Evolutionary conservation across 2,888 invertebrate species (phyloP), one percentile per base, ranked within the genome.

Genomic region (Sabatieria punctata): DNA sequence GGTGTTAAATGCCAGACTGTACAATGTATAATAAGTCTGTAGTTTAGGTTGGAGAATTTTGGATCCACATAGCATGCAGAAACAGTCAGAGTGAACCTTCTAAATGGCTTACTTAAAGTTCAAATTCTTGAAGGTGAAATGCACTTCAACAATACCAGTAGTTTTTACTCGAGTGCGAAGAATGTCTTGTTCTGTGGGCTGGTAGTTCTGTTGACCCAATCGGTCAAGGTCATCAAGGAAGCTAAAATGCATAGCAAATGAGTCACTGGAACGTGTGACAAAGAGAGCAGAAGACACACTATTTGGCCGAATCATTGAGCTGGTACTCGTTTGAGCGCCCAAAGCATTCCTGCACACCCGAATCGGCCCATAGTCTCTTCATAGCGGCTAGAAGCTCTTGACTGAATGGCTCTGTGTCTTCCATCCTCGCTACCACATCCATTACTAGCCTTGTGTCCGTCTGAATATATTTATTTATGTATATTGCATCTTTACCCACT

Each of bases 81-180:
- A n/a, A n/a, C n/a, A n/a, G n/a, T n/a, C n/a, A n/a, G n/a, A n/a
- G n/a, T n/a, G n/a, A n/a, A n/a, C n/a, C n/a, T n/a, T n/a, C n/a
- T n/a, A n/a, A n/a, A n/a, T n/a, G n/a, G n/a, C 54, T 82, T 69
- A 93, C 91, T 95, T 95, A 78, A 95, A 97, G 77, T 97, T 95
- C 73, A 97, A 85, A 76, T 95, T 95, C 78, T 97, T 97, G 77
- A 97, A 97, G 61, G 93, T 91, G 75, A 97, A 97, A 74, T 97
- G 95, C 65, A 97, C 95, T 80, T 97, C 97, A 58, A 97, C 95
- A 66, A 97, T 97, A 66, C 97, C 97, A 65, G 97, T 97, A 62
- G 97, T 97, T 79, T 97, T 97, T 64, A 97, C 97, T 75, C 97
- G 80, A 66, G 95, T 95, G 71, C 95, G 80, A 68, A 97, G 77